Percentiles rank a stretch among this genome's conserved stretches.
These are phyloP conservation scores for Euzophera pinguis DNA, from an alignment of 2,888 invertebrate genomes.

Conservation along the genomic window DNA sequence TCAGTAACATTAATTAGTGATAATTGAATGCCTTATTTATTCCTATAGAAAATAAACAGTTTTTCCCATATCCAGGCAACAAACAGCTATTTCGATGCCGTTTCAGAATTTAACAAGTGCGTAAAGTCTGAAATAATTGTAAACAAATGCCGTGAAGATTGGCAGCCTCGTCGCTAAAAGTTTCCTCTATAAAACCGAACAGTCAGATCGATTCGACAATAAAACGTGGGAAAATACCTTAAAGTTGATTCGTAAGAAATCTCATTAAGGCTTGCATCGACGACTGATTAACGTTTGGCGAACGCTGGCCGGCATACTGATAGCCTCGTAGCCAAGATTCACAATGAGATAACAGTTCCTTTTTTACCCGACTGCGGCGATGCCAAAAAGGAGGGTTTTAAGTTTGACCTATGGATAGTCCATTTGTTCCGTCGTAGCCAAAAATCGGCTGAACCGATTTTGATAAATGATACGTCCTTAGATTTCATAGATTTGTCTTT, in stretches of 20 bases:
- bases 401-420: too few species aligned
- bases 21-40: too few species aligned
- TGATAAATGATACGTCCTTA: too few species aligned
- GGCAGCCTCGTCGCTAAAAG: constrained; percentile 18
- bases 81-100: too few species aligned
- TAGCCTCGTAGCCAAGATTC: constrained; percentile 32
- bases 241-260: constrained; percentile 57
- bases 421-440: too few species aligned
- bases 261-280: constrained; percentile 63
- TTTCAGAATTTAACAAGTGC: constrained; percentile 4
- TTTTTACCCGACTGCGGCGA: too few species aligned
- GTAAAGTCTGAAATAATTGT: background rate
- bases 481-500: too few species aligned
- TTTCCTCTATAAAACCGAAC: constrained; percentile 26
- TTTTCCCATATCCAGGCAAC: too few species aligned
- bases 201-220: constrained; percentile 15
- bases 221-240: constrained; percentile 27
- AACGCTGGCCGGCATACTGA: constrained; percentile 48
- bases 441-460: too few species aligned
- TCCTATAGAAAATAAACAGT: too few species aligned
- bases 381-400: too few species aligned
- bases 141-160: constrained; percentile 2
- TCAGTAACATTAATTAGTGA: too few species aligned
- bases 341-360: constrained; percentile 26
- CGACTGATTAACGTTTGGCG: constrained; percentile 54